phyloP scores from a whole-genome alignment of 2,888 invertebrate genomes.

The Hesperia comma region DNA sequence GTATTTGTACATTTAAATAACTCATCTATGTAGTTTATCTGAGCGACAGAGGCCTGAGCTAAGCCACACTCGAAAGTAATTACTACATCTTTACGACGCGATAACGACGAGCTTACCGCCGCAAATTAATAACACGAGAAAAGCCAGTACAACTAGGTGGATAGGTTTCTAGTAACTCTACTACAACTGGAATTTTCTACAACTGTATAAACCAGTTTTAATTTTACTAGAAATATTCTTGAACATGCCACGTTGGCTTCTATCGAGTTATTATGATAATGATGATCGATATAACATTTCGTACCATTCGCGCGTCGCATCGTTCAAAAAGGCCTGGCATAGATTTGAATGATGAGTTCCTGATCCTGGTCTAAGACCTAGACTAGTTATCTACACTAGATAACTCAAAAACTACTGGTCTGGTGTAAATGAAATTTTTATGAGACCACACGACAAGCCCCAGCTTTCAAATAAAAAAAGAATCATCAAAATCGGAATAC shows the following conservation, averaged over 20 bases:
- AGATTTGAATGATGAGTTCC: too few species aligned
- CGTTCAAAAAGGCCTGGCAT: too few species aligned
- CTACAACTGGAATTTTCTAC: conserved; percentile 6
- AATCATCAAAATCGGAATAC: too few species aligned
- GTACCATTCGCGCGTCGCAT: too few species aligned
- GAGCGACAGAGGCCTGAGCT: neutral
- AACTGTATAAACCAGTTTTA: neutral
- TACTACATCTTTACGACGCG: conserved; percentile 25
- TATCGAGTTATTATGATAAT: too few species aligned
- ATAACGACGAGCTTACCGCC: conserved; percentile 18
- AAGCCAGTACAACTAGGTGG: conserved; percentile 13
- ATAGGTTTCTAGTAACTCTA: conserved; percentile 8
- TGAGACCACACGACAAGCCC: too few species aligned
- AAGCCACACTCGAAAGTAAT: conserved; percentile 23
- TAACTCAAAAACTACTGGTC: too few species aligned
- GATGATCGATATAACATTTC: too few species aligned
- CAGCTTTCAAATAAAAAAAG: too few species aligned
- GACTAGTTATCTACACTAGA: too few species aligned
- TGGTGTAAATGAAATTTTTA: too few species aligned
- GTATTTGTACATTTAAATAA: neutral
- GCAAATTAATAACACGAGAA: conserved; percentile 23
- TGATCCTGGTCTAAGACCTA: too few species aligned
- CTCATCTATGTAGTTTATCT: conserved; percentile 11
- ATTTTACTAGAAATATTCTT: neutral
- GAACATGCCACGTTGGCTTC: neutral